Conservation (phyloP, 37 sponge, comb jelly and placozoan species). For the Agelas oroides region DNA sequence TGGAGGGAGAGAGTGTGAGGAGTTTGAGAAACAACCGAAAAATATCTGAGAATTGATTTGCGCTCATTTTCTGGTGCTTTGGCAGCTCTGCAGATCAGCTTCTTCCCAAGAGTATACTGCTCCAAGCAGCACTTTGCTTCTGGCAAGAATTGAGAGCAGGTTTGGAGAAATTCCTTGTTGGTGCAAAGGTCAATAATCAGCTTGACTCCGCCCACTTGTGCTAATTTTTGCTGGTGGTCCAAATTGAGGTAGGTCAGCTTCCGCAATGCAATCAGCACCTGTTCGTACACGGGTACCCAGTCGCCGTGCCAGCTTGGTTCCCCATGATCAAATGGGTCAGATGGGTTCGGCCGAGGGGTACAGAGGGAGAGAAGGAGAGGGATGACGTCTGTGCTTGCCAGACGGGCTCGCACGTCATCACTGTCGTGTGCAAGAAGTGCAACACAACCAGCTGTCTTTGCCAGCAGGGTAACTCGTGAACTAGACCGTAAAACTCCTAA, state of each 20-base stretch:
- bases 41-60: neutral
- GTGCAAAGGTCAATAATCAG: conserved; percentile 11
- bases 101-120: conserved; percentile 22
- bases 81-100: conserved; percentile 18
- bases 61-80: conserved; percentile 6
- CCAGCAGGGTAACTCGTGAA: neutral
- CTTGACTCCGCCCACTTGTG: conserved; percentile 46
- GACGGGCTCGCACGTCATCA: conserved; percentile 9
- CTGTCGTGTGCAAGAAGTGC: conserved; percentile 33
- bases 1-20: neutral
- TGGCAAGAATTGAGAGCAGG: neutral
- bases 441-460: conserved; percentile 6
- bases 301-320: conserved; percentile 3
- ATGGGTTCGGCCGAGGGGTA: too few species aligned
- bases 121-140: conserved; percentile 12
- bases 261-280: conserved; percentile 30
- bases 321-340: too few species aligned
- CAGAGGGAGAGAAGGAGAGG: conserved; percentile 18
- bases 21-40: conserved; percentile 10
- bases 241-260: conserved; percentile 47
- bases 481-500: conserved; percentile 52
- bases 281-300: conserved; percentile 46
- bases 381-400: conserved; percentile 26
- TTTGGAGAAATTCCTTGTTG: neutral
- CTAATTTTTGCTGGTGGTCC: conserved; percentile 32